Evolutionary conservation across 2,888 invertebrate genomes (phyloP), one percentile per base, ranked within the genome.

Genomic region (Coenonympha arcania): DNA sequence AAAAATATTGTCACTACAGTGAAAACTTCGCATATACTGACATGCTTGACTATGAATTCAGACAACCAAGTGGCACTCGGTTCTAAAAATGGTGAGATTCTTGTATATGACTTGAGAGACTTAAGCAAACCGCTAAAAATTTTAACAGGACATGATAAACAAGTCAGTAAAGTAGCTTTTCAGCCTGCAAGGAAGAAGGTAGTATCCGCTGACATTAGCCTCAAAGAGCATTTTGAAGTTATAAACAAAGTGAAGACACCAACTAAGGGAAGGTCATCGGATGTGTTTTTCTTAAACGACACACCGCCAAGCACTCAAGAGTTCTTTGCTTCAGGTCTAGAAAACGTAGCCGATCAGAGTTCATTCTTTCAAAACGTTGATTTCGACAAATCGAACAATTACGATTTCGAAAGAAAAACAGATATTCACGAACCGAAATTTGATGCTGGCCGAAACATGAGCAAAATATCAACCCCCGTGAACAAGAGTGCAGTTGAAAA

Each of bases 41-140:
- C 82, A 58, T 71, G 81, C 50, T 54, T 86, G 55, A 69, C 87
- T 59, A 69, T 85, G 60, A 78, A 88, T 60, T 60, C 71, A 26
- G 83, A 87, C 20, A 84, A 81, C 56, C 79, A 79, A 61, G 80
- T 89, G n/a, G 88, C 86, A 4, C 73, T 89, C 34, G 89, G 88
- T 9, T 83, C 87, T 15, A 88, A 88, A 63, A 87, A 81, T 70
- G 89, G 89, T n/a, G 61, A 73, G 40, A 72, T 89, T 3, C 64
- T 86, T 33, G 61, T 89, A 3, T 89, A 89, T 69, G 89, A 90
- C 67, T 74, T 88, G 9, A 78, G 89, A 61, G 87, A 88, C 59
- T 68, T 89, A 34, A 75, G 76, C 22, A 73, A 69, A 50, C 87
- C 88, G 0, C 66, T 82, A 9, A 77, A 81, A 62, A 65, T 84